Base-by-base conservation (phyloP, 2,113 vertebrate species). In the Pipra filicauda region DNA sequence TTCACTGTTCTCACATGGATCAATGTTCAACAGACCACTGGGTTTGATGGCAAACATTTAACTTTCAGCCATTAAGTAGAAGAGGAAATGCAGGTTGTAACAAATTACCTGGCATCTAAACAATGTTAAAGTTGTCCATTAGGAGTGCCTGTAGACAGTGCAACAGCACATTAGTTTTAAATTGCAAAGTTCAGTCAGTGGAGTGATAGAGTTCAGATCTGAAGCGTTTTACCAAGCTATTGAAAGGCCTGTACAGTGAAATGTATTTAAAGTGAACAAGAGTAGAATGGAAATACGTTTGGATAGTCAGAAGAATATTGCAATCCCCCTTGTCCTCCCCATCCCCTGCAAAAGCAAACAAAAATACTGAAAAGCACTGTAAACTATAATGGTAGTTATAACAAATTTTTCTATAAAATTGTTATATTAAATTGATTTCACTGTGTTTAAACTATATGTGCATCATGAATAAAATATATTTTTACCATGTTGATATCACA, bases 1-100 rank as follows among this genome's bases (percentile, higher is more conserved):
- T 98, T 97, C 96, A 94, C 87, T 96, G 93, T 97, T 97, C 90
- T 97, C 80, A 57, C 94, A 96, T 94, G 97, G 97, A 98, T 98
- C 97, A 98, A 85, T 96, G 97, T 46, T 46, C 96, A 95, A 94
- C 88, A 96, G 75, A 97, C 91, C 94, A 88, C 89, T 13, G 16
- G 51, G 65, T 97, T 96, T 96, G 91, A 97, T 95, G 30, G 79
- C 92, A 97, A 98, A 95, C 89, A 90, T 97, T 98, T 97, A 97
- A 92, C 96, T 97, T 97, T 95, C 82, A 92, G 80, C 89, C 95
- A 96, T 96, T 97, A 97, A 97, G 91, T 18, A 95, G 94, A 97
- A 96, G 73, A 31, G 27, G 88, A 96, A 97, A 95, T 94, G 87
- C 77, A n/a, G 48, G 43, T 80, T 97, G 79, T 95, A 96, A 97